Evolutionary conservation across 2,888 invertebrate genomes (phyloP).

Genomic region (Theretra japonica): DNA sequence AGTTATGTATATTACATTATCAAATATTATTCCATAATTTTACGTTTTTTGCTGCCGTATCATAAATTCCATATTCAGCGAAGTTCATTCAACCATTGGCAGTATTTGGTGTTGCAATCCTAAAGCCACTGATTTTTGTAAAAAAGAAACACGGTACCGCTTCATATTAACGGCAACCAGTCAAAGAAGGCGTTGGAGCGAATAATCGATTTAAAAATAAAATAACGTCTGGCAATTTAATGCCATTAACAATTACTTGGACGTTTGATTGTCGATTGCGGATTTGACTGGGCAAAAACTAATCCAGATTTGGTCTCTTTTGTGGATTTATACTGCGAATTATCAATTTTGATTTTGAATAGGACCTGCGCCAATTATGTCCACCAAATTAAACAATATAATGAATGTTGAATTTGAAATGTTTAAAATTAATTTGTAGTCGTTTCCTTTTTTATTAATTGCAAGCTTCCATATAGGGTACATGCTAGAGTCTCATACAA

Average conservation of each 20-base stretch:
- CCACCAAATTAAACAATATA: neutral
- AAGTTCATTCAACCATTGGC: constrained; percentile 39
- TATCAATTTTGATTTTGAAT: neutral
- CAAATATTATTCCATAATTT: neutral
- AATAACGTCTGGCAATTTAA: constrained; percentile 58
- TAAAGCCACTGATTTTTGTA: constrained; percentile 41
- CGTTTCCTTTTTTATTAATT: neutral
- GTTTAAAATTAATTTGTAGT: no score
- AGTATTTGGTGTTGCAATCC: constrained; percentile 42
- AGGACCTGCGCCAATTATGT: neutral
- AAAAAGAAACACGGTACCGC: constrained; percentile 52
- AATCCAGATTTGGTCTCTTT: constrained; percentile 12
- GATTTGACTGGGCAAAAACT: constrained; percentile 22
- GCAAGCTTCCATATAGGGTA: neutral
- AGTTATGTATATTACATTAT: neutral
- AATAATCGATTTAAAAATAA: constrained; percentile 66
- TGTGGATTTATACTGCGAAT: neutral
- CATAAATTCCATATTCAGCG: constrained; percentile 29
- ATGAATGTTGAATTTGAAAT: neutral
- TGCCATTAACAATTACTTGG: constrained; percentile 43
- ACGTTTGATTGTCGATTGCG: constrained; percentile 35
- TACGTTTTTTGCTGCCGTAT: neutral
- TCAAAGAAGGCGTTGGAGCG: constrained; percentile 65
- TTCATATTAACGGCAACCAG: constrained; percentile 47
- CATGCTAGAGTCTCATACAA: no score